A percentile compares a stretch with the other conserved stretches of the same genome.
Evolutionary conservation across 2,888 invertebrate species (phyloP).

Genomic region (Hedychridium roseum): DNA sequence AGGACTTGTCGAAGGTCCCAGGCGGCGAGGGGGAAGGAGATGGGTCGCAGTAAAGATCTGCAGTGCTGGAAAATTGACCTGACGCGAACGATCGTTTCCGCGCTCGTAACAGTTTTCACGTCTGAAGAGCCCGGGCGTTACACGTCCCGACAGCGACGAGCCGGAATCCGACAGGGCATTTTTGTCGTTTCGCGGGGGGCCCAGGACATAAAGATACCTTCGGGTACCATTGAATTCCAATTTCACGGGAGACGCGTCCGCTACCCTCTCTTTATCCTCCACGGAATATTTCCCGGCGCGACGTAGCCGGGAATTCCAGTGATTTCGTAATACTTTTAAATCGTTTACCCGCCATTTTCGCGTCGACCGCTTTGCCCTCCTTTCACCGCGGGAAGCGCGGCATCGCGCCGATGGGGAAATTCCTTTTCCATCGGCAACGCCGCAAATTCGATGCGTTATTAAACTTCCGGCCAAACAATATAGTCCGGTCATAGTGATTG

Average conservation of each 20-base stretch:
- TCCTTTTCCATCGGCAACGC: no score
- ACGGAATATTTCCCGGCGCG: background rate
- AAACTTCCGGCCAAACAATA: no score
- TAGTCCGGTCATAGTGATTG: no score
- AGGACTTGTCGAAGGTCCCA: no score
- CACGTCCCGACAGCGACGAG: slow-evolving; percentile 2
- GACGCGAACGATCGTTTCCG: slow-evolving; percentile 8
- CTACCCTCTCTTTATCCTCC: background rate
- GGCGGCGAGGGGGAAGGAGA: no score
- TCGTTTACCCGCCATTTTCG: no score
- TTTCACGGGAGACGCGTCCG: background rate
- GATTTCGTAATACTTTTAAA: no score
- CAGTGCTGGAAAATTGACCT: slow-evolving; percentile 13
- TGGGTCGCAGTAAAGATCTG: slow-evolving; percentile 12
- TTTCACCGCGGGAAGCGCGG: no score
- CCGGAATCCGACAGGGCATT: slow-evolving; percentile 10
- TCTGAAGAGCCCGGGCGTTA: slow-evolving; percentile 10
- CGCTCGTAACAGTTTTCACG: slow-evolving; percentile 19
- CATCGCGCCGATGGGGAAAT: no score
- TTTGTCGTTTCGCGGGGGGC: slow-evolving; percentile 15
- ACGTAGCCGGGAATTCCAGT: no score
- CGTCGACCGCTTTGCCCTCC: no score
- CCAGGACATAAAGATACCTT: slow-evolving; percentile 10
- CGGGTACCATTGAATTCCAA: slow-evolving; percentile 13
- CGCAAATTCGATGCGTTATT: no score